Base-by-base conservation (phyloP, 2,797 vertebrate species). In the Pitangus sulphuratus region DNA sequence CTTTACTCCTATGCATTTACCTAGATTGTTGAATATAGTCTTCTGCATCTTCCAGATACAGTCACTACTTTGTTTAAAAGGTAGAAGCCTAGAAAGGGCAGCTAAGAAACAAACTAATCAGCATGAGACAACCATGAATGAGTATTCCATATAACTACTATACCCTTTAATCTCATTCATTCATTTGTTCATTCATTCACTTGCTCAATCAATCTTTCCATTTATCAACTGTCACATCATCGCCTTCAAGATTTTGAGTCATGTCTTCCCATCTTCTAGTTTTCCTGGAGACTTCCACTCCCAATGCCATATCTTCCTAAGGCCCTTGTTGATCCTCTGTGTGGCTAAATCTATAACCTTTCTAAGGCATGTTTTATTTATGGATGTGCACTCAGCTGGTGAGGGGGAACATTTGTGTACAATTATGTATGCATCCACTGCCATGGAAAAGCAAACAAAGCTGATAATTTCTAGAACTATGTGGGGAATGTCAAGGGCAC, bases 361-460 rank as follows among this genome's bases (percentile, higher is more conserved):
- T 77, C 44, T 58, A 37, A 62, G 24, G 44, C 70, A 90, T 71
- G n/a, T 88, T 93, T 89, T 90, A 78, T 92, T 92, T 78, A 92
- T 64, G 81, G 71, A 28, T 48, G 35, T 80, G 30, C 7, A 12
- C 54, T 95, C 84, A 91, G 64, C 61, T 77, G 65, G 48, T 80
- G 61, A 94, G 54, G n/a, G 56, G 39, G 30, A 92, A 53, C 75
- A 53, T 79, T 92, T 54, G 40, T 79, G 71, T 69, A 66, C 75
- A 64, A 74, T 58, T 85, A 48, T 74, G 72, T 94, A 70, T 85
- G 92, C 61, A 70, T 81, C 64, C 26, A 51, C 53, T 91, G 57
- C 72, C 76, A 40, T 70, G 60, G 62, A 87, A 94, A 91, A 92
- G 72, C 66, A 92, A 96, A 95, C 68, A 93, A 89, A 92, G 84